phyloP scores from a whole-genome alignment of 1,140 invertebrate genomes.

The Anthonomus grandis region DNA sequence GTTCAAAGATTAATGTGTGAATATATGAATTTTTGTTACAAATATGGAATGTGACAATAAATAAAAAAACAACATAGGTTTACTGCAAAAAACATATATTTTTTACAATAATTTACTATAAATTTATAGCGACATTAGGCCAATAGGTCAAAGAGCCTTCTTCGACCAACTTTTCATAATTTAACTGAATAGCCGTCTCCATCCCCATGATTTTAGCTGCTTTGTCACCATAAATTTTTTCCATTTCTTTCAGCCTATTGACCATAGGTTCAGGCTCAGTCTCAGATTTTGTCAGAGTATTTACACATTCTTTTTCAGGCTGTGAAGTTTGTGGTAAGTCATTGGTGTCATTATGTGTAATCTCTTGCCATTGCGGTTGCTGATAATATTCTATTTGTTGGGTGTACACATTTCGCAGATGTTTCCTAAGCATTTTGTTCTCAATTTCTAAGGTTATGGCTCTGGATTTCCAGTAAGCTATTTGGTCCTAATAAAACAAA shows the following conservation, averaged over 20 bases:
- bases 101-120: no score
- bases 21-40: no score
- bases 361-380: conserved; percentile 3
- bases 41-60: no score
- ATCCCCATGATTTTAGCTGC: conserved; percentile 68
- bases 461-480: conserved; percentile 65
- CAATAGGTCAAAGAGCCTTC: conserved; percentile 62
- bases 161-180: conserved; percentile 62
- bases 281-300: conserved; percentile 18
- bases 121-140: no score
- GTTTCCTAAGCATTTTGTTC: conserved; percentile 56
- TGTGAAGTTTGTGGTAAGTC: neutral
- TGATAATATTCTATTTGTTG: conserved; percentile 20
- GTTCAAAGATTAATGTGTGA: no score
- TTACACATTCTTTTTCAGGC: neutral
- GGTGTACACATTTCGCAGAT: conserved; percentile 38
- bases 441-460: conserved; percentile 62
- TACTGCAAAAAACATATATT: no score
- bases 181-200: conserved; percentile 68
- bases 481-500: conserved; percentile 39
- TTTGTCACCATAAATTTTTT: conserved; percentile 57
- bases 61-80: no score
- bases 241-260: conserved; percentile 32
- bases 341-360: neutral
- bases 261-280: conserved; percentile 27